Evolutionary conservation across 2,888 invertebrate genomes (phyloP).

Genomic region (Physocephala rufipes): DNA sequence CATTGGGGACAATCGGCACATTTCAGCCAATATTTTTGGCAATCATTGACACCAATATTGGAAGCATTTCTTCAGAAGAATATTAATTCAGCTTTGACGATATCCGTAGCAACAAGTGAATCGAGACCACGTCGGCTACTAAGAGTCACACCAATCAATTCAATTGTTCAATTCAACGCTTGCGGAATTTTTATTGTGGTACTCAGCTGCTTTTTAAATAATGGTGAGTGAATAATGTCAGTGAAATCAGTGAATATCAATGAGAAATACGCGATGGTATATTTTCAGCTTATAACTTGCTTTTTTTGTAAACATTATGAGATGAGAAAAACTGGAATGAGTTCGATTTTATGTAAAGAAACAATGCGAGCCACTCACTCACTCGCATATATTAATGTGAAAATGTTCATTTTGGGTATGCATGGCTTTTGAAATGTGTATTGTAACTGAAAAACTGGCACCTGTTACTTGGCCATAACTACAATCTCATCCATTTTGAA

Average conservation of each 20-base stretch:
- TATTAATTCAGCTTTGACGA: conserved; percentile 45
- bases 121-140: conserved; percentile 22
- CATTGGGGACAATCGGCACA: conserved; percentile 39
- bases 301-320: too few species aligned
- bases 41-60: conserved; percentile 47
- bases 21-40: conserved; percentile 45
- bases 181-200: conserved; percentile 53
- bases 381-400: too few species aligned
- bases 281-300: neutral
- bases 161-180: conserved; percentile 2
- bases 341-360: too few species aligned
- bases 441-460: too few species aligned
- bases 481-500: too few species aligned
- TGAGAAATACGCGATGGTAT: neutral
- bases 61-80: conserved; percentile 59
- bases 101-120: conserved; percentile 41
- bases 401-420: too few species aligned
- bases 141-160: conserved; percentile 14
- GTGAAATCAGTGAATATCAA: neutral
- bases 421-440: too few species aligned
- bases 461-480: too few species aligned
- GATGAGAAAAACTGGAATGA: too few species aligned
- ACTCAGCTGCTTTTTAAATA: conserved; percentile 54
- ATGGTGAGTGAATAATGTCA: conserved; percentile 52
- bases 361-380: too few species aligned